A percentile compares a stretch with the other conserved stretches of the same genome.
Evolutionary conservation across 2,888 invertebrate genomes (phyloP).

Genomic region (Galeruca laticollis): DNA sequence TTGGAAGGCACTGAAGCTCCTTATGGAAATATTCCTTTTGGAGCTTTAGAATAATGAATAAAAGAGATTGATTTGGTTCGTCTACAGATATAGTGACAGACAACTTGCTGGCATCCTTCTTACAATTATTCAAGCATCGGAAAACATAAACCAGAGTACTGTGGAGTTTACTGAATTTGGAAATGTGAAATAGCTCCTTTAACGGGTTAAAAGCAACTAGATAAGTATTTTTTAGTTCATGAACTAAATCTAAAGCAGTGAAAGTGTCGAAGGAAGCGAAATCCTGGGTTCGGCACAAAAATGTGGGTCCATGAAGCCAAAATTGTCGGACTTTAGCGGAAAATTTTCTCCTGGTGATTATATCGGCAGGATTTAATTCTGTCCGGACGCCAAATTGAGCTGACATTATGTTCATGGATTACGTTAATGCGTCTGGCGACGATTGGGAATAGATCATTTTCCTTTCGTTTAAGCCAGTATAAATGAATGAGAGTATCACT

Average conservation of each 20-base stretch:
- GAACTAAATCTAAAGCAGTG: background rate
- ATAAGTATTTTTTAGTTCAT: background rate
- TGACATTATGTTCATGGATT: background rate
- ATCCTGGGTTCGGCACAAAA: background rate
- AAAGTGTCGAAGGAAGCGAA: background rate
- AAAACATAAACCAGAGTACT: background rate
- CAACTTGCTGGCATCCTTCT: background rate
- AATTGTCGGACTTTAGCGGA: background rate
- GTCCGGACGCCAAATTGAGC: background rate
- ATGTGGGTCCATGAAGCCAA: background rate
- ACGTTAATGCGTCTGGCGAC: background rate
- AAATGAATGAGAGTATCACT: background rate
- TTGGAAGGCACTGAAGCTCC: background rate
- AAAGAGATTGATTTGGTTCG: no score
- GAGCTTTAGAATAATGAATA: no score
- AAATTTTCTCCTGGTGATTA: constrained; percentile 1
- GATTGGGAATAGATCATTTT: background rate
- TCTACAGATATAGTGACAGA: background rate
- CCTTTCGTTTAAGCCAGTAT: background rate
- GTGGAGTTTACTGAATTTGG: background rate
- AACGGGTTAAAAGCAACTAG: background rate
- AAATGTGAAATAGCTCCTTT: background rate
- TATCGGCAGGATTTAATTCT: background rate
- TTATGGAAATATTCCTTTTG: background rate
- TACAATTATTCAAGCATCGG: background rate